Evolutionary conservation across 2,113 vertebrate species (phyloP).

Genomic region (Leucopsar rothschildi): DNA sequence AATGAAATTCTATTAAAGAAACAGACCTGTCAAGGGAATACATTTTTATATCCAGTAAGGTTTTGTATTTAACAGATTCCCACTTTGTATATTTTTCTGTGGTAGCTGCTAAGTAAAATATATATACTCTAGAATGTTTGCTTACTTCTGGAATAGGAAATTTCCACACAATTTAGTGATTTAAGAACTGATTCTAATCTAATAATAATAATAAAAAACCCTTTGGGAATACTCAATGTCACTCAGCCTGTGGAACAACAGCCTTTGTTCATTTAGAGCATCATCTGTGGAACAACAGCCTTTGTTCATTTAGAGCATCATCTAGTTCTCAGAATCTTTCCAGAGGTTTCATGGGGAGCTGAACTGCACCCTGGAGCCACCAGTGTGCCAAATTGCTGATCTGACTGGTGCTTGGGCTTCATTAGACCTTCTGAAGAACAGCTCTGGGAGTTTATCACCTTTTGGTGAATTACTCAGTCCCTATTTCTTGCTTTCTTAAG

Average conservation of each 20-base stretch:
- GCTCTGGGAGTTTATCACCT: background rate
- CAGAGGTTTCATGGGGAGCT: background rate
- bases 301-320: constrained; percentile 33
- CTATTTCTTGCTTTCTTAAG: background rate
- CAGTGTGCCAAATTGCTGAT: background rate
- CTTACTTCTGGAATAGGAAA: constrained; percentile 60
- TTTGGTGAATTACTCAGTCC: background rate
- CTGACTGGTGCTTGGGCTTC: background rate
- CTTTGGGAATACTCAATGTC: constrained; percentile 21
- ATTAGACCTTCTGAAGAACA: background rate
- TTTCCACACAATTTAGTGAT: constrained; percentile 55
- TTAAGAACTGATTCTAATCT: constrained; percentile 57
- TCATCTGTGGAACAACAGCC: constrained; percentile 7
- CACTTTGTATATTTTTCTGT: constrained; percentile 61
- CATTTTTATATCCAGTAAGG: constrained; percentile 38
- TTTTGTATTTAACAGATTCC: constrained; percentile 55
- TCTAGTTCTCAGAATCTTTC: background rate
- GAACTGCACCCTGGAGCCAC: background rate
- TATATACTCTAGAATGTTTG: constrained; percentile 58
- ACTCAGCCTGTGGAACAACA: constrained; percentile 27
- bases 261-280: constrained; percentile 33
- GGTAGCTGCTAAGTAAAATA: constrained; percentile 64
- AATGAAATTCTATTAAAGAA: constrained; percentile 44
- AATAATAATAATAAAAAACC: background rate
- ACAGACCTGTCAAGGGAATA: constrained; percentile 24